Percentiles rank a stretch among this genome's conserved stretches.
Conservation (phyloP, 2,797 vertebrate species). For the Ispidina picta region DNA sequence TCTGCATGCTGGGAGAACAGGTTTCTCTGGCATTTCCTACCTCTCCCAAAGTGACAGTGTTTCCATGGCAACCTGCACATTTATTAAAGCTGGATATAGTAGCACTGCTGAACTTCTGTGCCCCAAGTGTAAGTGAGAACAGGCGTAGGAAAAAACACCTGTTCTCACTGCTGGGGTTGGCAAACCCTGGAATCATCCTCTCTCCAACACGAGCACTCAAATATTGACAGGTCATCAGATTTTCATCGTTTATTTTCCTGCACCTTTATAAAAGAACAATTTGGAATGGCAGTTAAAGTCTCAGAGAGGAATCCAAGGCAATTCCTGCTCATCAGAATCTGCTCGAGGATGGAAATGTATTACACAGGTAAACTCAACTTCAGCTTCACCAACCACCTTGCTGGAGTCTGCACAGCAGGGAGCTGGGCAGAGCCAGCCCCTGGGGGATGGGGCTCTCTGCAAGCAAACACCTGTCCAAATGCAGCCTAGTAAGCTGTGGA, state of each 20-base stretch:
- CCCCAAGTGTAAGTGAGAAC: conserved; percentile 41
- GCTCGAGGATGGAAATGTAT: background rate
- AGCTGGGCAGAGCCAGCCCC: background rate
- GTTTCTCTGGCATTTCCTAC: conserved; percentile 7
- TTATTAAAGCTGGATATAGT: conserved; percentile 32
- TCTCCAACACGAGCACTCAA: background rate
- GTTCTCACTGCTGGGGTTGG: conserved; percentile 18
- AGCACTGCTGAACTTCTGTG: background rate
- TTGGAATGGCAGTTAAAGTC: background rate
- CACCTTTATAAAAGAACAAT: background rate
- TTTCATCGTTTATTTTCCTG: background rate
- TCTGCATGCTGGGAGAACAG: conserved; percentile 40
- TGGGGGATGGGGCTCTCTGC: background rate
- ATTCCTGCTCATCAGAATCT: background rate
- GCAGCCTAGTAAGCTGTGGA: background rate
- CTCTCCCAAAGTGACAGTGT: conserved; percentile 26
- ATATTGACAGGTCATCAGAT: background rate
- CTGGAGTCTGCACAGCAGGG: background rate
- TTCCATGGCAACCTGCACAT: conserved; percentile 58
- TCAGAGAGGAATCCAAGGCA: background rate
- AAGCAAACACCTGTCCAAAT: background rate
- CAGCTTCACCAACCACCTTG: background rate
- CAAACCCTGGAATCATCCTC: background rate
- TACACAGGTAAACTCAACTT: background rate
- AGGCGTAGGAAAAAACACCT: conserved; percentile 34